Base-by-base conservation (phyloP, 2,888 invertebrate genomes). In the Hypsopygia costalis region DNA sequence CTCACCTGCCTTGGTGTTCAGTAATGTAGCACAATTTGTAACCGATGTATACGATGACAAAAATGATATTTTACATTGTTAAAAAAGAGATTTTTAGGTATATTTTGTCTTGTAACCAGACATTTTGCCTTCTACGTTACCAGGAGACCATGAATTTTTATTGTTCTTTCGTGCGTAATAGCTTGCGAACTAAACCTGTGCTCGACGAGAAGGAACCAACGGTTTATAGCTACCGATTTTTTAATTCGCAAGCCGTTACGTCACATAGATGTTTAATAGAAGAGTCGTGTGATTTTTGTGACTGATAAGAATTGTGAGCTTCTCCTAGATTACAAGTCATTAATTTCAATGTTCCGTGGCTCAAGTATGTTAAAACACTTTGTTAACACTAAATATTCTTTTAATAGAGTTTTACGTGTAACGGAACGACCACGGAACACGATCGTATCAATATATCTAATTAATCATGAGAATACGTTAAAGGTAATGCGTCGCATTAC, bases 1-100 rank as follows among this genome's bases (percentile, higher is more conserved):
- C 60, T 80, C 83, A 82, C 83, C 81, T 83, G 88, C 87, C 89
- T 88, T 87, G 80, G 86, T 87, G 88, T 87, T 86, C 79, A 79
- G 59, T 77, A 74, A 66, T 65, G 76, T 85, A 87, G 88, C 87
- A 88, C 88, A 85, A 88, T 81, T 68, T 85, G 88, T 81, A 88
- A 88, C 86, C 85, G 70, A 88, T 85, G 88, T 88, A 88, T 88
- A 88, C 88, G 88, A 88, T 64, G 68, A 77, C 72, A 72, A 46
- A 74, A 74, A 80, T 80, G 71, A 83, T 87, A 87, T 87, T 88
- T 83, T 88, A 87, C 81, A 81, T 81, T 85, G 87, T 88, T 88
- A 62, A 68, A 66, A 76, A 16, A 74, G 78, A 83, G 79, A 82
- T 83, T 85, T 82, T 82, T 81, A 83, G 76, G 74, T 85, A 73